Conservation (phyloP, 2,888 invertebrate genomes). For the Macrosiphum euphorbiae region DNA sequence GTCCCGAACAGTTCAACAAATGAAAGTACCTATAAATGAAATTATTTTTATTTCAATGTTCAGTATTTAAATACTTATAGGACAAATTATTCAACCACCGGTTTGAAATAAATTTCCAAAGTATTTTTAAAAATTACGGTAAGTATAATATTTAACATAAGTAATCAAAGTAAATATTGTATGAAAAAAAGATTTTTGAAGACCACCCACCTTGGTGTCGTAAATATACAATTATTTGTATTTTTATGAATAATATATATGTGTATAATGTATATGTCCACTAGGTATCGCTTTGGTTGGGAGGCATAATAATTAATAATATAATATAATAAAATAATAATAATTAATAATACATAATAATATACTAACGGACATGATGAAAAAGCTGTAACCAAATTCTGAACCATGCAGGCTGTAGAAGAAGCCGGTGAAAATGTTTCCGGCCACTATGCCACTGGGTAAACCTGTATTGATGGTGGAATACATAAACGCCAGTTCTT, state of each 20-base stretch:
- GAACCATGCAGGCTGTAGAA: neutral
- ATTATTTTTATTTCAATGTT: too few relatives aligned
- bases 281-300: too few relatives aligned
- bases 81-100: neutral
- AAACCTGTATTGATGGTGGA: slow-evolving; percentile 13
- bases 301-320: too few relatives aligned
- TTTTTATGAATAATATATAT: neutral
- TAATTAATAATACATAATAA: too few relatives aligned
- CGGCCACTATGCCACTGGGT: slow-evolving; percentile 15
- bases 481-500: slow-evolving; percentile 36
- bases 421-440: slow-evolving; percentile 12
- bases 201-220: neutral
- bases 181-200: neutral
- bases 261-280: neutral
- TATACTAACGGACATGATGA: slow-evolving; percentile 25
- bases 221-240: neutral
- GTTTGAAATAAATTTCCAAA: neutral
- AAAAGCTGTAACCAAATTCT: slow-evolving; percentile 36
- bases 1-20: neutral
- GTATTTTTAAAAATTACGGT: too few relatives aligned
- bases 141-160: too few relatives aligned
- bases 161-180: neutral
- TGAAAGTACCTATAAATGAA: neutral
- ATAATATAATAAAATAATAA: too few relatives aligned
- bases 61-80: neutral